These are phyloP conservation scores for Plecotus auritus DNA, from an alignment of 2,113 vertebrate species.

Conservation along the genomic window DNA sequence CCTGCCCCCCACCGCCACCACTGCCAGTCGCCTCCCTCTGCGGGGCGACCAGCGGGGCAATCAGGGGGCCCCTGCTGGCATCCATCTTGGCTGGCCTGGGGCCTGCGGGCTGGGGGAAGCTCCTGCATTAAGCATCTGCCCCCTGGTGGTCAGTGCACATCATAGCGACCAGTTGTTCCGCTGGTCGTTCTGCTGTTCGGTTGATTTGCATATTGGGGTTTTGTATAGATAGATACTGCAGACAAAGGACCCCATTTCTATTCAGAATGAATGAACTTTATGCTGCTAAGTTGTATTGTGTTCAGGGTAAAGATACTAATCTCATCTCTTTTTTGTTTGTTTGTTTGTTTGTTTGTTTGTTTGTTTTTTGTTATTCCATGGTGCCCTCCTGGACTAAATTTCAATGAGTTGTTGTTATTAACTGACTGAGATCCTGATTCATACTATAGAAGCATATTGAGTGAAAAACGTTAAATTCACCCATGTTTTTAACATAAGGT, in stretches of 20 bases:
- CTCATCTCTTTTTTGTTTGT: not conserved
- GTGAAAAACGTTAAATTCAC: not conserved
- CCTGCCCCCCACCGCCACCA: too few relatives aligned
- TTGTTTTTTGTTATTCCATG: not conserved
- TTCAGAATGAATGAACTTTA: not conserved
- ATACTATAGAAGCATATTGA: not conserved
- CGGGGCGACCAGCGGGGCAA: accelerated
- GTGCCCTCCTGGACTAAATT: not conserved
- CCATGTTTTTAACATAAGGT: not conserved
- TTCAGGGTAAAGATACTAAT: not conserved
- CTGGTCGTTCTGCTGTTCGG: too few relatives aligned
- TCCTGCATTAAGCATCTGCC: too few relatives aligned
- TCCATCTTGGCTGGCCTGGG: too few relatives aligned
- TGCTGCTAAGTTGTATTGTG: not conserved
- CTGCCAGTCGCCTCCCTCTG: too few relatives aligned
- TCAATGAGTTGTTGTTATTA: not conserved
- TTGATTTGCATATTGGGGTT: too few relatives aligned
- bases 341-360: not conserved
- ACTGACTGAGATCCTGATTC: not conserved
- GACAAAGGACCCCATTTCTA: not conserved
- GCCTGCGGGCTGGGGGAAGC: too few relatives aligned
- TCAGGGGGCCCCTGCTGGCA: too few relatives aligned
- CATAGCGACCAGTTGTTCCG: too few relatives aligned
- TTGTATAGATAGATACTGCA: not conserved
- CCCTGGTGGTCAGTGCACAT: too few relatives aligned